phyloP scores from a whole-genome alignment of 1,140 invertebrate species.

The Leptopilina clavipes region DNA sequence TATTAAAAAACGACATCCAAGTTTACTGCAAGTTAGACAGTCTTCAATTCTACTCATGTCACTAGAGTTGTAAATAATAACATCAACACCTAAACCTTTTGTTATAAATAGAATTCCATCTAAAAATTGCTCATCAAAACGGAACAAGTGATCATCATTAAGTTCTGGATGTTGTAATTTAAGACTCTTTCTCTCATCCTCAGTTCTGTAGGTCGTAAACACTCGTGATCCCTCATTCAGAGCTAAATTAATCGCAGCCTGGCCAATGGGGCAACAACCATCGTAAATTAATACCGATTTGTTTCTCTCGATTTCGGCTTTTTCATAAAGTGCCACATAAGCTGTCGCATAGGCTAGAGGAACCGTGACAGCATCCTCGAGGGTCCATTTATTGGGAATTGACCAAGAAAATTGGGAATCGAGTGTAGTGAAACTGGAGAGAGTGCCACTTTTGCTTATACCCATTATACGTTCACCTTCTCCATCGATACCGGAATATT shows the following conservation, averaged over 20 bases:
- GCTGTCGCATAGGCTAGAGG: slow-evolving; percentile 78
- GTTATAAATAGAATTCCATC: slow-evolving; percentile 77
- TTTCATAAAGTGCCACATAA: slow-evolving; percentile 90
- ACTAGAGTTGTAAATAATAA: slow-evolving; percentile 75
- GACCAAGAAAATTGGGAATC: slow-evolving; percentile 89
- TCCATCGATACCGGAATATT: slow-evolving; percentile 77
- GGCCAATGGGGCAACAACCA: slow-evolving; percentile 81
- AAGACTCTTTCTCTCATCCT: slow-evolving; percentile 86
- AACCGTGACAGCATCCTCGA: slow-evolving; percentile 78
- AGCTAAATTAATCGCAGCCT: slow-evolving; percentile 82
- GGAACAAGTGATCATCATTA: slow-evolving; percentile 41
- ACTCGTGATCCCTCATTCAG: slow-evolving; percentile 78
- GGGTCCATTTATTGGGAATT: slow-evolving; percentile 75
- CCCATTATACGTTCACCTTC: slow-evolving; percentile 80
- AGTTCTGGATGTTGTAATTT: slow-evolving; percentile 84
- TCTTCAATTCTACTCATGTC: slow-evolving; percentile 70
- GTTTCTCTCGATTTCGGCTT: slow-evolving; percentile 77
- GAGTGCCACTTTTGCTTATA: no score
- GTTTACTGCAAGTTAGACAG: slow-evolving; percentile 79
- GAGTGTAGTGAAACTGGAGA: slow-evolving; percentile 84
- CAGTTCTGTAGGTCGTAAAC: no score
- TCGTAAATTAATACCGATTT: slow-evolving; percentile 82
- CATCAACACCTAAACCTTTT: slow-evolving; percentile 79
- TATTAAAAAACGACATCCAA: slow-evolving; percentile 81
- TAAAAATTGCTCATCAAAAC: background rate